Evolutionary conservation across 2,797 vertebrate species (phyloP).

Genomic region (Syncerus caffer): DNA sequence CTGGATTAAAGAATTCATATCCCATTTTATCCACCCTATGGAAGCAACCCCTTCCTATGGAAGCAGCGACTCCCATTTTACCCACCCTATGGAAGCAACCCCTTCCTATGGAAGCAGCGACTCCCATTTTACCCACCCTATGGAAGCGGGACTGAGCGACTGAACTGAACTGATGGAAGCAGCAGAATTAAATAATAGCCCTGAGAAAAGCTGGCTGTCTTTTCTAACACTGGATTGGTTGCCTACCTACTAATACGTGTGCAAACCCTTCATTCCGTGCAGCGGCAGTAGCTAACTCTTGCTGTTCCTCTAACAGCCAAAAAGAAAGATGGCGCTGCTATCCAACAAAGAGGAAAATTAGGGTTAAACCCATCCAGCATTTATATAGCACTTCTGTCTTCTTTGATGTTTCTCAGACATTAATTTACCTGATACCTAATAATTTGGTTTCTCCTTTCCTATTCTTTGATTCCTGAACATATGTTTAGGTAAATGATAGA

Average conservation of each 20-base stretch:
- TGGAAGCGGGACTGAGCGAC: neutral
- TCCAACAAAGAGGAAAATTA: slow-evolving; percentile 31
- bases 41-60: no score
- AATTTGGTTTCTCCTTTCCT: neutral
- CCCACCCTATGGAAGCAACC: no score
- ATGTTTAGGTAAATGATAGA: neutral
- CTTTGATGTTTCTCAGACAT: neutral
- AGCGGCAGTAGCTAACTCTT: neutral
- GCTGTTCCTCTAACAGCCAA: slow-evolving; percentile 2
- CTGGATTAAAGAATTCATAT: neutral
- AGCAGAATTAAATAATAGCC: neutral
- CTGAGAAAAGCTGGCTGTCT: neutral
- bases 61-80: no score
- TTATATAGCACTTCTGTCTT: neutral
- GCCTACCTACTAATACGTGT: neutral
- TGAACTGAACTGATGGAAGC: neutral
- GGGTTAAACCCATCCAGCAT: neutral
- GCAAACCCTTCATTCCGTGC: neutral
- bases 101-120: neutral
- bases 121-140: neutral
- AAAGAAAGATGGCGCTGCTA: neutral
- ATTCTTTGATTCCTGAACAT: neutral
- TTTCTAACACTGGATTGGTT: neutral
- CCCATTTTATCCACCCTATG: neutral
- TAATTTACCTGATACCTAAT: neutral